A percentile compares a stretch with the other conserved stretches of the same genome.
These are phyloP conservation scores for Odontamblyopus rebecca DNA, from an alignment of 2,797 vertebrate genomes.

Conservation along the genomic window DNA sequence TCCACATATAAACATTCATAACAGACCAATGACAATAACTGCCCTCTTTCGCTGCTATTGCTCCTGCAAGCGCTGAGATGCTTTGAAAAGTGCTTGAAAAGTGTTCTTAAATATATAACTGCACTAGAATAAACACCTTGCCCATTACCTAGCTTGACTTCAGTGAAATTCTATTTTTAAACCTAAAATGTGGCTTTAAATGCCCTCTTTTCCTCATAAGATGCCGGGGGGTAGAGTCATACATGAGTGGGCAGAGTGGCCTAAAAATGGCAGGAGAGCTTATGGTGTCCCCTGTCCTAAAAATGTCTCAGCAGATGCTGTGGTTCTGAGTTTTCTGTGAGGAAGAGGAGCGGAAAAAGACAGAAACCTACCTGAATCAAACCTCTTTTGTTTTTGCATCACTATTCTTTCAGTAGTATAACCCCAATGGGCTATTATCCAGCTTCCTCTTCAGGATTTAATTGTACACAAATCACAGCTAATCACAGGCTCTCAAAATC, in stretches of 20 bases:
- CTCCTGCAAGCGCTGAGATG: too few relatives aligned
- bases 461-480: conserved; percentile 27
- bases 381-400: neutral
- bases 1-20: too few relatives aligned
- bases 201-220: conserved; percentile 22
- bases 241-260: conserved; percentile 55
- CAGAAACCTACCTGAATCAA: conserved; percentile 1
- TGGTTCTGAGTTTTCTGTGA: conserved; percentile 51
- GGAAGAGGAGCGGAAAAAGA: conserved; percentile 16
- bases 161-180: neutral
- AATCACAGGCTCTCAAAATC: conserved; percentile 60
- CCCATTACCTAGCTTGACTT: neutral
- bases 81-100: too few relatives aligned
- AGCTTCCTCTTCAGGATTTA: conserved; percentile 14
- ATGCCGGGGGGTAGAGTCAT: conserved; percentile 26
- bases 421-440: conserved; percentile 6
- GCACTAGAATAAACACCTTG: neutral
- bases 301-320: conserved; percentile 63
- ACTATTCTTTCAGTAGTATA: conserved; percentile 16
- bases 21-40: too few relatives aligned
- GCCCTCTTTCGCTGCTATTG: too few relatives aligned
- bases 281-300: conserved; percentile 52
- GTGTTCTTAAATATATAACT: too few relatives aligned
- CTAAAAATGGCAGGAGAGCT: conserved; percentile 59
- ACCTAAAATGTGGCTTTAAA: conserved; percentile 11